Evolutionary conservation across 1,140 invertebrate genomes (phyloP), one percentile per base, ranked within the genome.

Genomic region (Drosophila takahashii): DNA sequence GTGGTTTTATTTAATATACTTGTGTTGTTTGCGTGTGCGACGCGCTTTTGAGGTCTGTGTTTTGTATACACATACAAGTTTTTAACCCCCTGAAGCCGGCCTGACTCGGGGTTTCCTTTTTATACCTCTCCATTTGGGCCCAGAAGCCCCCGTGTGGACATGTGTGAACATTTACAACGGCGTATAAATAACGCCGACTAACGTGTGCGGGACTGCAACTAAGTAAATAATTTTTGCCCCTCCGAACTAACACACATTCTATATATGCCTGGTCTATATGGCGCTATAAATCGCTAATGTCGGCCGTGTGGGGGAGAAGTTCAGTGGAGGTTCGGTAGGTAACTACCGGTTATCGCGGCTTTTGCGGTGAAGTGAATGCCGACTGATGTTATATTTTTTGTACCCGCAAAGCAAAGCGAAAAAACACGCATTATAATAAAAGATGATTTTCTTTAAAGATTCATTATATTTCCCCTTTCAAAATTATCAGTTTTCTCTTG

Each of bases 271-370:
- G 45, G 52, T 62, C 62, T 52, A 48, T 42, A 42, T 45, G 45
- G 52, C 50, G 71, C 34, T 65, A 75, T 75, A 74, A 75, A 74
- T 74, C 45, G 52, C 52, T 36, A 18, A n/a, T 52, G 47, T 32
- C 4, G 26, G 47, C 9, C 10, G 59, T 64, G 16, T 32, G 27
- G 34, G 64, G 29, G 42, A 32, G 10, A 10, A 22, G 37, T 27
- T 16, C 16, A 44, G 41, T 18, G 2, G 47, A 32, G 22, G 16
- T 22, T 6, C 27, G 39, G 16, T 34, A 18, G 44, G 57, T 47
- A 44, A 59, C 57, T 62, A 78, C 79, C 79, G 73, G 79, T 81
- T 81, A 81, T 81, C 67, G 69, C 37, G 36, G 36, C 15, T 65
- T 77, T 69, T 51, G 52, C 66, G 57, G 54, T 26, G 15, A 65